Evolutionary conservation across 1,140 invertebrate species (phyloP).

Genomic region (Callitettix versicolor): DNA sequence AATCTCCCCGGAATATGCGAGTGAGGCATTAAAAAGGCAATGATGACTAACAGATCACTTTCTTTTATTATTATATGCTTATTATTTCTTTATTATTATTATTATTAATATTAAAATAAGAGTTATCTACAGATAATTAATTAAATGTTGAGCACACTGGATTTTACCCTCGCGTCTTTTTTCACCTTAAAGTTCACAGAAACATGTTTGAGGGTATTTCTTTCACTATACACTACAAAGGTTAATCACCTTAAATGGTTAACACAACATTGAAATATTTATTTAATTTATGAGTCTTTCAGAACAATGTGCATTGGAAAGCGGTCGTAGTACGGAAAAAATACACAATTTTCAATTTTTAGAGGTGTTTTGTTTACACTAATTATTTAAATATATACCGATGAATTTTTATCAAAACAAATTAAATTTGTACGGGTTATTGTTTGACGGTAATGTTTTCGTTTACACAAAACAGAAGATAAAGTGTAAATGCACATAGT

Average conservation of each 20-base stretch:
- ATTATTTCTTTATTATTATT: slow-evolving; percentile 8
- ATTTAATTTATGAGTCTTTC: slow-evolving; percentile 4
- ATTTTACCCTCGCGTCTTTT: background rate
- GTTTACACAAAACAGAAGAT: background rate
- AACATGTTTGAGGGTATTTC: background rate
- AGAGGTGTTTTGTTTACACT: no score
- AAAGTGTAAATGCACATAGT: no score
- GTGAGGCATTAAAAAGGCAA: no score
- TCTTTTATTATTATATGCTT: slow-evolving; percentile 11
- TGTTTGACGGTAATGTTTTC: background rate
- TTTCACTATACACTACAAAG: slow-evolving; percentile 10
- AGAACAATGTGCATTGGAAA: slow-evolving; percentile 2
- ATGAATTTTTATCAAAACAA: background rate
- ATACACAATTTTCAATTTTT: background rate
- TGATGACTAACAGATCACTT: background rate
- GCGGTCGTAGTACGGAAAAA: background rate
- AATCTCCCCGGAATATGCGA: no score
- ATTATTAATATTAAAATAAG: slow-evolving; percentile 12
- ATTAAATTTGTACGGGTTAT: background rate
- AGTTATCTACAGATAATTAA: slow-evolving; percentile 12
- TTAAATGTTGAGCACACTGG: slow-evolving; percentile 11
- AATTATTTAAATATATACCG: background rate
- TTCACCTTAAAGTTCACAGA: background rate
- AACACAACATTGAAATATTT: slow-evolving; percentile 14
- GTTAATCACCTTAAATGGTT: slow-evolving; percentile 1